Base-by-base conservation (phyloP, 2,113 vertebrate species). In the Turnix velox region DNA sequence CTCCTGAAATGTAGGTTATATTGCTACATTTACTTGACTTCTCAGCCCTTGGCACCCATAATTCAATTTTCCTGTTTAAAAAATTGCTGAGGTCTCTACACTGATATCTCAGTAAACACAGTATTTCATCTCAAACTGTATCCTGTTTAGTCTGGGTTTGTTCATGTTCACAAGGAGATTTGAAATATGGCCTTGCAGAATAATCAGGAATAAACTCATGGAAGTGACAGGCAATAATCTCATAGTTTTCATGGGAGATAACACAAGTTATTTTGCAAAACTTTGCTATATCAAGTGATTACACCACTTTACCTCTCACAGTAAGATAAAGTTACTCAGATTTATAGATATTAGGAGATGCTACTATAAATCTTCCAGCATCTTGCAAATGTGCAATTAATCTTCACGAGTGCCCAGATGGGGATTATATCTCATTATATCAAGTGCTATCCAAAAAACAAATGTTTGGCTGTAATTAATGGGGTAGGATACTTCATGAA, bases 371-470 rank as follows among this genome's bases (percentile, higher is more conserved):
- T 94, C 74, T 76, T 81, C 39, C n/a, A 88, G 42, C 93, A 82
- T 93, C 91, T 96, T 77, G 35, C 74, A 89, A 94, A 96, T 25
- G 35, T 92, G 67, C 87, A 91, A 95, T 95, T 92, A 87, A 71
- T 96, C 94, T 92, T 91, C 69, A 43, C 49, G 85, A 96, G 89
- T 91, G 71, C 91, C 78, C 92, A 96, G 91, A 92, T 92, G 94
- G 92, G 92, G 87, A 93, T 96, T 95, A 85, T 80, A 89, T 89
- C 91, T 95, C 91, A 89, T 93, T 95, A 89, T 80, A 89, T 93
- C 89, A 85, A 95, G 87, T 66, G 51, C 71, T 83, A 66, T 40
- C 84, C 59, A 79, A 94, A 92, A 96, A 89, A 28, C 81, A 90
- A 95, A 87, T 46, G 91, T 79, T 88, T 92, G 59, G 42, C 74